Evolutionary conservation across 2,888 invertebrate species (phyloP).

Genomic region (Tipula unca): DNA sequence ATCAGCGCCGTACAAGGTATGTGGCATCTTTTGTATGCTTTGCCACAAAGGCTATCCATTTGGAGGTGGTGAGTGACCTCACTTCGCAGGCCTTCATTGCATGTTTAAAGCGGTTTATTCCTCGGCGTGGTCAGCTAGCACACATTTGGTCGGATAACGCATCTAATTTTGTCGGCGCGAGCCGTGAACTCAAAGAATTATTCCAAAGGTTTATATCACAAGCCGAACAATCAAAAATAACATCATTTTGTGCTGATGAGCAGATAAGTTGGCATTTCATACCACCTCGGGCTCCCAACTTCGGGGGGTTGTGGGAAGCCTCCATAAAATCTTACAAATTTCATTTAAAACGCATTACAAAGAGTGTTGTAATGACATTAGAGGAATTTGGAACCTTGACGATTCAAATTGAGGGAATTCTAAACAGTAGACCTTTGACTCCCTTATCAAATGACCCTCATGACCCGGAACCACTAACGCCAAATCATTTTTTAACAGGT

Average conservation of each 20-base stretch:
- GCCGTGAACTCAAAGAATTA: neutral
- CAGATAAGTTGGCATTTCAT: conserved; percentile 28
- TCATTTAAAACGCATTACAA: too few relatives aligned
- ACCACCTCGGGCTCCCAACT: conserved; percentile 21
- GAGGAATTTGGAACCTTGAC: conserved; percentile 29
- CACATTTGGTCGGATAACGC: neutral
- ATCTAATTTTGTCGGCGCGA: neutral
- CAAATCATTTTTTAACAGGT: neutral
- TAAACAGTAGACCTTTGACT: conserved; percentile 27
- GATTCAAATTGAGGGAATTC: neutral
- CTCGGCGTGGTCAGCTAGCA: conserved; percentile 28
- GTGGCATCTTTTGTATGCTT: conserved; percentile 23
- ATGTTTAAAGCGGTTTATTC: conserved; percentile 25
- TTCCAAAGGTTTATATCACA: neutral
- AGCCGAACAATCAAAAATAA: neutral
- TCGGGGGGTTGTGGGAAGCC: neutral
- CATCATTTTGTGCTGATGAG: neutral
- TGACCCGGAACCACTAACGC: neutral
- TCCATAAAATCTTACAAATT: conserved; percentile 25
- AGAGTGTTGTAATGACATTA: conserved; percentile 25
- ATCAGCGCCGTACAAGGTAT: neutral
- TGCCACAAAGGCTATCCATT: conserved; percentile 22
- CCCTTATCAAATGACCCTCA: conserved; percentile 22
- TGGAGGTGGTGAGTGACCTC: conserved; percentile 22
- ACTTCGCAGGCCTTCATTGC: neutral